Evolutionary conservation across 2,888 invertebrate genomes (phyloP), one percentile per base, ranked within the genome.

Genomic region (Ectemnius lituratus): DNA sequence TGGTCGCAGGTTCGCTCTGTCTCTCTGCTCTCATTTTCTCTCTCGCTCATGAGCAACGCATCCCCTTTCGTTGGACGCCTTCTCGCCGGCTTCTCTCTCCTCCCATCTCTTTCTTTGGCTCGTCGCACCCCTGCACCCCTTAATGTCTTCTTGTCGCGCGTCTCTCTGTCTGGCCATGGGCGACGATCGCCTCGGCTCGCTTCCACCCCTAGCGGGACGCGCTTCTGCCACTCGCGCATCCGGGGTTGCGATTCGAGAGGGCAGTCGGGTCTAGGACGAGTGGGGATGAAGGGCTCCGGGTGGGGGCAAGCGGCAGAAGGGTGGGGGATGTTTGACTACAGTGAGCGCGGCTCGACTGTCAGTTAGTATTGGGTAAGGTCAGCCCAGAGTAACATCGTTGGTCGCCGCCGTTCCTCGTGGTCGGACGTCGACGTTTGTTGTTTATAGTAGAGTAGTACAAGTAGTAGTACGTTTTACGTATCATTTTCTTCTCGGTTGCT

Each of bases 331-430:
- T 86, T 88, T 87, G 86, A 88, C 87, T 89, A 89, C 88, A 87
- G 89, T 84, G 88, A 89, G 88, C 88, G 86, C 87, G 80, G 83
- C 91, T 79, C 90, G 92, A 92, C 84, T 87, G 85, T 87, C 86
- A 88, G 84, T 87, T 88, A 90, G 93, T 94, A 92, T 93, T 94
- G 93, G 93, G 93, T 93, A 93, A 94, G 94, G 94, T 93, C 93
- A 92, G 90, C 90, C 89, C 90, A 83, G 79, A 83, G 86, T 61
- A 85, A 84, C 82, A 81, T 88, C 86, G 84, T 77, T 59, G 74
- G 58, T 83, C 62, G 69, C 74, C 77, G 78, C 75, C 80, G 74
- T 73, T 84, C 79, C 75, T 75, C 75, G 77, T 75, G 61, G 68
- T 76, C 73, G 77, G n/a, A 73, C 78, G 75, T 45, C 78, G 75